Conservation (phyloP, 2,888 invertebrate genomes). For the Clepsis dumicolana region DNA sequence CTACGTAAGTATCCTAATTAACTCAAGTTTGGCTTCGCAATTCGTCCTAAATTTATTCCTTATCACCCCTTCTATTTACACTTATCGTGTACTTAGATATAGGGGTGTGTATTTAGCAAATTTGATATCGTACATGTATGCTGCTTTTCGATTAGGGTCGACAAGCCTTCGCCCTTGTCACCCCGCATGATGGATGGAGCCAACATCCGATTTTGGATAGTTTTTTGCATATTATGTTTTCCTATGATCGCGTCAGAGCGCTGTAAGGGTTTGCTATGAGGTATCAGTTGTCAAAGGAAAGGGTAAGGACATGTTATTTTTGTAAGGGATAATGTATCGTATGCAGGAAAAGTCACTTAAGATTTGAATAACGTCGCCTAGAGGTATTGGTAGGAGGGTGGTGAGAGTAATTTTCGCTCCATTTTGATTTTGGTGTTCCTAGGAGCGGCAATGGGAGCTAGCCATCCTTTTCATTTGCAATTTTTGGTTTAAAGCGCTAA, state of each 20-base stretch:
- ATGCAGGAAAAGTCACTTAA: slow-evolving; percentile 4
- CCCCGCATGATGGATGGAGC: slow-evolving; percentile 77
- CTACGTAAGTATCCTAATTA: slow-evolving; percentile 3
- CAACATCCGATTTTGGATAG: slow-evolving; percentile 78
- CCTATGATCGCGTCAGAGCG: slow-evolving; percentile 53
- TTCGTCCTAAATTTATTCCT: slow-evolving; percentile 18
- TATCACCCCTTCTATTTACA: slow-evolving; percentile 26
- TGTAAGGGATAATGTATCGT: slow-evolving; percentile 24
- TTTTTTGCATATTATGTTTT: slow-evolving; percentile 71
- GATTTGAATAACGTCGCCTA: slow-evolving; percentile 11
- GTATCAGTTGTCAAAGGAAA: slow-evolving; percentile 48
- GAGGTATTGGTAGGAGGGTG: neutral
- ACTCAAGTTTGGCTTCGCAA: neutral
- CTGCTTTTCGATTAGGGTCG: slow-evolving; percentile 79
- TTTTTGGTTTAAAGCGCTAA: slow-evolving; percentile 27
- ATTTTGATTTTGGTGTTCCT: neutral
- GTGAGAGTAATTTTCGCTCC: slow-evolving; percentile 3
- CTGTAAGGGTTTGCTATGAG: slow-evolving; percentile 56
- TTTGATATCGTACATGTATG: slow-evolving; percentile 41
- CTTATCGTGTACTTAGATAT: slow-evolving; percentile 26
- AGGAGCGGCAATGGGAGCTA: slow-evolving; percentile 9
- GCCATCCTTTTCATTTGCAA: slow-evolving; percentile 34
- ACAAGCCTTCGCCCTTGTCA: slow-evolving; percentile 79
- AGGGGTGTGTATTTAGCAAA: slow-evolving; percentile 38
- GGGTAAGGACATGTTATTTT: slow-evolving; percentile 39